Percentiles rank a stretch among this genome's conserved stretches.
These are phyloP conservation scores for Porites australiensis DNA, from an alignment of 64 coral and sea anemone genomes.

Conservation along the genomic window DNA sequence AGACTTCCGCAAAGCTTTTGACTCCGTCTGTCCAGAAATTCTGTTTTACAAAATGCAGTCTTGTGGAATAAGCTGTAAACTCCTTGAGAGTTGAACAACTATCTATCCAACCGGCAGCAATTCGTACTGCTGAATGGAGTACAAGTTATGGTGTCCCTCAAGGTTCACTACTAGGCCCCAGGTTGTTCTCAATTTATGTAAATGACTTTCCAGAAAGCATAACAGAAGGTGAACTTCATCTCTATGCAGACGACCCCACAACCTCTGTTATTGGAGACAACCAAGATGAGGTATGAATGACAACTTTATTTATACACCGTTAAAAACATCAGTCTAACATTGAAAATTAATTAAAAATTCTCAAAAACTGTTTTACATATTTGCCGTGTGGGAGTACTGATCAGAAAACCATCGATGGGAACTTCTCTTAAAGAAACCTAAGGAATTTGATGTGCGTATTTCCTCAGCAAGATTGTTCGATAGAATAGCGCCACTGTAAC, in stretches of 20 bases:
- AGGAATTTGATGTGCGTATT: too few relatives aligned
- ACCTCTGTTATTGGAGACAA: slow-evolving; percentile 1
- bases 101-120: slow-evolving; percentile 15
- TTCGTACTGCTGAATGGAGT: slow-evolving; percentile 23
- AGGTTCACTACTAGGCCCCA: not conserved
- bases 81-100: slow-evolving; percentile 12
- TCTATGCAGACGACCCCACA: slow-evolving; percentile 15
- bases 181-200: slow-evolving; percentile 4
- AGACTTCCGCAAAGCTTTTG: slow-evolving; percentile 51
- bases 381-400: too few relatives aligned
- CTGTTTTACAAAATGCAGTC: slow-evolving; percentile 29
- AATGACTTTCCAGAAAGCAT: not conserved
- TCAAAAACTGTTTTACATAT: not conserved
- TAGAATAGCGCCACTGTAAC: too few relatives aligned
- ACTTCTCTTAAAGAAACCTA: too few relatives aligned
- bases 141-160: not conserved
- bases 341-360: not conserved
- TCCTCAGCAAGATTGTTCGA: too few relatives aligned
- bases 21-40: not conserved
- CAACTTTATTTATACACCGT: not conserved
- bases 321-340: too few relatives aligned
- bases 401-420: too few relatives aligned
- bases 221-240: not conserved
- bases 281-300: not conserved
- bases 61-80: slow-evolving; percentile 5